A percentile compares a stretch with the other conserved stretches of the same genome.
These are phyloP conservation scores for Dynastes maya DNA, from an alignment of 2,888 invertebrate genomes.

Conservation along the genomic window DNA sequence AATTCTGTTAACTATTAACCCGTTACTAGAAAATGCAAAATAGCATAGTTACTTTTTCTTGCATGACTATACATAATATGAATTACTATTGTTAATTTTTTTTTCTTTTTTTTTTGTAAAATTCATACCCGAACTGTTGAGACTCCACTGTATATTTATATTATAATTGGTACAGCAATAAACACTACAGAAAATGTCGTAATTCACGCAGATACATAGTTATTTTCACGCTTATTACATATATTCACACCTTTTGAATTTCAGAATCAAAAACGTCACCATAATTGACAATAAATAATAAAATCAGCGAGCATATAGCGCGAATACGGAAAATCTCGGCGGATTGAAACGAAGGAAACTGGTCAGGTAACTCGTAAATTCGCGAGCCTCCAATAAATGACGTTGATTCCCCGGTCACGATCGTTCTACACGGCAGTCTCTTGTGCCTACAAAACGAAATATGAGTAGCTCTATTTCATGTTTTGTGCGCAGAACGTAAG, in stretches of 20 bases:
- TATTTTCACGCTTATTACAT: no score
- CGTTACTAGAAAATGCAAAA: no score
- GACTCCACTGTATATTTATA: no score
- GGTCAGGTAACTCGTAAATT: conserved; percentile 31
- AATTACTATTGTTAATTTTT: no score
- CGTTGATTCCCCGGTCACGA: conserved; percentile 45
- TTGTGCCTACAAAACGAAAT: conserved; percentile 23
- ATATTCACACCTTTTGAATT: background rate
- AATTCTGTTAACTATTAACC: no score
- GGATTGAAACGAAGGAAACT: background rate
- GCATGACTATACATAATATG: no score
- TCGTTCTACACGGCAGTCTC: conserved; percentile 17
- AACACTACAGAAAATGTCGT: no score
- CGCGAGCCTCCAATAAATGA: conserved; percentile 43
- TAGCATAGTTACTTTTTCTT: no score
- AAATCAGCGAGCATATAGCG: background rate
- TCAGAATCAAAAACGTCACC: background rate
- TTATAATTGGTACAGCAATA: no score
- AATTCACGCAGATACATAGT: no score
- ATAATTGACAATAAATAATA: conserved; percentile 25
- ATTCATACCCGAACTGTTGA: no score
- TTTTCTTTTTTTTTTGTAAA: no score
- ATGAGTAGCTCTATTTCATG: conserved; percentile 33
- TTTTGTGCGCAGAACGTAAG: conserved; percentile 8
- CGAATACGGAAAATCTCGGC: conserved; percentile 11